Base-by-base conservation (phyloP, 2,113 vertebrate genomes). In the Aphyosemion australe region DNA sequence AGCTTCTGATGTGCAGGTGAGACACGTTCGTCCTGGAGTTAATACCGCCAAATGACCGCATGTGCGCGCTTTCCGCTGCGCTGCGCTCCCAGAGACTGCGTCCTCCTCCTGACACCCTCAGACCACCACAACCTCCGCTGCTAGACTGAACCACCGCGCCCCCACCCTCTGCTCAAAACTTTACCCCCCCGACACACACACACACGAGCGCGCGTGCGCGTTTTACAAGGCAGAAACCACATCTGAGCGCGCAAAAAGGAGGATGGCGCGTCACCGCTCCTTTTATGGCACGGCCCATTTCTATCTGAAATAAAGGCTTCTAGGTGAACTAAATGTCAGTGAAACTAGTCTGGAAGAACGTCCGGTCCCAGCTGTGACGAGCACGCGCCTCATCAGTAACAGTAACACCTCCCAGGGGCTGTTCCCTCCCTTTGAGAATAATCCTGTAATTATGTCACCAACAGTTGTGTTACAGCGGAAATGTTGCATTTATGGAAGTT, bases 241-340 rank as follows among this genome's bases (percentile, higher is more conserved):
- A 88, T 85, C 78, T 86, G 69, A 89, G 84, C 79, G 85, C 83
- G 74, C 84, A 47, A 80, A 59, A 14, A 43, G 39, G 20, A 60
- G 67, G 49, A 57, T 54, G 48, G 75, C 72, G 80, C 88, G 88
- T 90, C 90, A 90, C 74, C 55, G 57, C 70, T 84, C 86, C 85
- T 86, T 87, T 84, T 86, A 87, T 50, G 82, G 74, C 8, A 61
- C 63, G 61, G 31, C 26, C 63, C 20, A 0, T 20, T 71, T 73
- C 73, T 75, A 8, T 45, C 50, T 19, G 47, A 53, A 61, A 71
- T 52, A 77, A 66, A 74, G 69, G 70, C 76, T n/a, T n/a, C 56
- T 47, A 58, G 59, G 61, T 53, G 57, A 71, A 31, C 59, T 62
- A 74, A 65, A 58, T 16, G 31, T 7, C 45, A 32, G 65, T 45